These are phyloP conservation scores for Paramisgurnus dabryanus DNA, from an alignment of 2,113 vertebrate species.

Conservation along the genomic window DNA sequence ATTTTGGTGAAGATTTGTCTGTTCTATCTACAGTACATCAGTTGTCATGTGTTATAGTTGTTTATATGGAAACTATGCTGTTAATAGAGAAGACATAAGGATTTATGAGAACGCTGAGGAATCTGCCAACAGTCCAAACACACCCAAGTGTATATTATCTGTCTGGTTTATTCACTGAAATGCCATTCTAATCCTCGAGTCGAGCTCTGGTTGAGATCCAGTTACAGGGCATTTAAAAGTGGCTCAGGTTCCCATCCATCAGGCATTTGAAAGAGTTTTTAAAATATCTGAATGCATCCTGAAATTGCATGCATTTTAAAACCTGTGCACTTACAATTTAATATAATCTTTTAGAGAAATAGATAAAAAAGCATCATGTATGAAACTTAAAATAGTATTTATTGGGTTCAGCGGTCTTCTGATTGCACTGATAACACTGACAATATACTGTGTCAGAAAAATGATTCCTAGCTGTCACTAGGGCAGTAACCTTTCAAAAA, in stretches of 20 bases:
- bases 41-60: too few species aligned
- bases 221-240: constrained; percentile 64
- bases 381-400: too few species aligned
- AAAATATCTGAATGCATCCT: background rate
- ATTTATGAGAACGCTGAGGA: background rate
- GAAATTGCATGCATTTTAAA: background rate
- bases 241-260: constrained; percentile 55
- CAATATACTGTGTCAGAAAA: too few species aligned
- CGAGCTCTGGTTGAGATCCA: constrained; percentile 50
- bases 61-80: constrained; percentile 20
- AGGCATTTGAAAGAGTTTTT: background rate
- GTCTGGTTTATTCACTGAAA: constrained; percentile 57
- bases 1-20: too few species aligned
- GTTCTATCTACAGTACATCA: too few species aligned
- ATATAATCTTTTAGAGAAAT: background rate
- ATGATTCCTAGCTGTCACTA: too few species aligned
- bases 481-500: too few species aligned
- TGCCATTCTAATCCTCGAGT: constrained; percentile 63
- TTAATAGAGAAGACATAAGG: background rate
- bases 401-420: too few species aligned
- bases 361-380: too few species aligned
- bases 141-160: constrained; percentile 35
- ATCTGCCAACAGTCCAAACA: constrained; percentile 4
- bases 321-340: background rate
- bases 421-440: too few species aligned